These are phyloP conservation scores for Danaus chrysippus DNA, from an alignment of 2,888 invertebrate species.

Conservation along the genomic window DNA sequence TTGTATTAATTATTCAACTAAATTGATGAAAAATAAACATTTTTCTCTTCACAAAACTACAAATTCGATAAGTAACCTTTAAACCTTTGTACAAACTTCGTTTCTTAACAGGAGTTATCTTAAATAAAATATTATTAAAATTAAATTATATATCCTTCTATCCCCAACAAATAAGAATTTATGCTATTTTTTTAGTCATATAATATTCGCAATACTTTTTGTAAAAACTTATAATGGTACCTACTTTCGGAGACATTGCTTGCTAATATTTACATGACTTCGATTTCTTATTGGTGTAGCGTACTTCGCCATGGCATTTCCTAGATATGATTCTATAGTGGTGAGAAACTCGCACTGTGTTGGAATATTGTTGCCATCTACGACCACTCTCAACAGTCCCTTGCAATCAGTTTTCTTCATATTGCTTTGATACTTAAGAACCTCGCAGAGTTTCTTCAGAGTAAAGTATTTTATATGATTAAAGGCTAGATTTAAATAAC, in stretches of 20 bases:
- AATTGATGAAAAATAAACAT: too few relatives aligned
- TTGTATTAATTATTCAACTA: too few relatives aligned
- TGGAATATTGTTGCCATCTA: slow-evolving; percentile 50
- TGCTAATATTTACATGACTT: slow-evolving; percentile 1
- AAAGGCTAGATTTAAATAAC: slow-evolving; percentile 52
- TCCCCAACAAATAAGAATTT: too few relatives aligned
- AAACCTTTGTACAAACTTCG: too few relatives aligned
- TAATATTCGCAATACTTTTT: too few relatives aligned
- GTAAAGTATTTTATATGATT: slow-evolving; percentile 43
- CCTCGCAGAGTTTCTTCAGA: slow-evolving; percentile 38
- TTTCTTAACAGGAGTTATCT: too few relatives aligned
- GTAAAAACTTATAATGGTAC: neutral
- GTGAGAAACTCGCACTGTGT: slow-evolving; percentile 37
- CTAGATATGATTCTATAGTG: slow-evolving; percentile 37
- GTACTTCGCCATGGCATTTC: slow-evolving; percentile 25
- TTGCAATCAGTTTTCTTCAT: slow-evolving; percentile 25
- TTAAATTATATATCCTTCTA: too few relatives aligned
- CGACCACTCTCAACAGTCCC: slow-evolving; percentile 45
- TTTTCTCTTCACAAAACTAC: too few relatives aligned
- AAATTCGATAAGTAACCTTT: too few relatives aligned
- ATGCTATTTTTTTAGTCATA: too few relatives aligned
- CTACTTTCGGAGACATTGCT: neutral
- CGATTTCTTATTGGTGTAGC: slow-evolving; percentile 9
- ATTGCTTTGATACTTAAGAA: slow-evolving; percentile 44
- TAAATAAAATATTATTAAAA: too few relatives aligned